Conservation (phyloP, 2,888 invertebrate genomes). For the Dastarcus helophoroides region DNA sequence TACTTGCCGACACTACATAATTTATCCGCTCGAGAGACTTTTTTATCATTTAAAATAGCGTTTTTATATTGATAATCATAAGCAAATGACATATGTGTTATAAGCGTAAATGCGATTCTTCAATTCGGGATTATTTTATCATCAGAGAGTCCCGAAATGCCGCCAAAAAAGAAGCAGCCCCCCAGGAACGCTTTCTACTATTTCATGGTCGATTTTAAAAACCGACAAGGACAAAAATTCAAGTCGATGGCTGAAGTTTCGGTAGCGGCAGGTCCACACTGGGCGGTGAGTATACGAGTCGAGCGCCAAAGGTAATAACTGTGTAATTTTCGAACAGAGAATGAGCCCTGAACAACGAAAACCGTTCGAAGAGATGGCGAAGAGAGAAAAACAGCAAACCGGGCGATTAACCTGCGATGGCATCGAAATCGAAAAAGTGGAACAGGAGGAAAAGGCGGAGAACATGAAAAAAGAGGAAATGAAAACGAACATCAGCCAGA, state of each 20-base stretch:
- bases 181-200: constrained; percentile 2
- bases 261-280: constrained; percentile 3
- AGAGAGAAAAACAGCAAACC: constrained; percentile 9
- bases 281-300: background rate
- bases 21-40: too few relatives aligned
- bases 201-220: constrained; percentile 3
- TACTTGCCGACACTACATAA: too few relatives aligned
- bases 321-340: constrained; percentile 10
- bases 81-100: too few relatives aligned
- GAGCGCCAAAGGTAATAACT: background rate
- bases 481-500: background rate
- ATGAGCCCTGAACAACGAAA: constrained; percentile 13
- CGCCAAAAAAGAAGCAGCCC: background rate
- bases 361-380: constrained; percentile 25
- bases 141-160: too few relatives aligned
- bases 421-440: background rate
- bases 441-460: background rate
- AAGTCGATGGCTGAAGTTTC: constrained; percentile 2
- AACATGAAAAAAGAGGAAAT: background rate
- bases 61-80: too few relatives aligned
- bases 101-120: too few relatives aligned
- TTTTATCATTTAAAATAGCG: too few relatives aligned
- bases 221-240: background rate
- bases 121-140: too few relatives aligned
- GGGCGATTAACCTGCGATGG: background rate